Evolutionary conservation across 1,140 invertebrate genomes (phyloP).

Genomic region (Drosophila sechellia): DNA sequence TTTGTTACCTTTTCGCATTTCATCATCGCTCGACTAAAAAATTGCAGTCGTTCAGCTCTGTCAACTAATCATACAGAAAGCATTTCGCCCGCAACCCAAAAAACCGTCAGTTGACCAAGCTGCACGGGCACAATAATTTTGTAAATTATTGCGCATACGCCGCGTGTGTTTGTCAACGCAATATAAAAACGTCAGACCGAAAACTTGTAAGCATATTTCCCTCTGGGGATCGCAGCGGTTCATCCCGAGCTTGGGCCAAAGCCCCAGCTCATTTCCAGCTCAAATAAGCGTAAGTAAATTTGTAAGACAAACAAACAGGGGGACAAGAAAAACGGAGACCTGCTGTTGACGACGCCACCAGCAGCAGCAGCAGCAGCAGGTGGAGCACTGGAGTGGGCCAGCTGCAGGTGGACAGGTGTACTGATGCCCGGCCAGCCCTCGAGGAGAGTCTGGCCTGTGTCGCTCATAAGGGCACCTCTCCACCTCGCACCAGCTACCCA

Average conservation of each 20-base stretch:
- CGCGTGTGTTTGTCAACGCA: conserved; percentile 65
- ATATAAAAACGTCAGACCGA: conserved; percentile 36
- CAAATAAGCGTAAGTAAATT: conserved; percentile 83
- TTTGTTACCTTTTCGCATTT: conserved; percentile 27
- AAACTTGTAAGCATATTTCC: conserved; percentile 47
- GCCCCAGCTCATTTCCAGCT: conserved; percentile 73
- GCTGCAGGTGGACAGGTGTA: conserved; percentile 33
- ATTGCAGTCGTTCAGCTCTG: conserved; percentile 48
- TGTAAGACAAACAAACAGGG: conserved; percentile 77
- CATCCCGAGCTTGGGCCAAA: conserved; percentile 12
- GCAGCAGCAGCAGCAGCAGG: conserved; percentile 8
- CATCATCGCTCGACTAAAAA: conserved; percentile 11
- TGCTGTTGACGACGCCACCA: conserved; percentile 39
- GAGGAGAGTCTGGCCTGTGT: conserved; percentile 31
- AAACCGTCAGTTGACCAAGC: conserved; percentile 4
- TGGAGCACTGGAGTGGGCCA: background rate
- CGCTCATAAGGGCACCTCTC: conserved; percentile 29
- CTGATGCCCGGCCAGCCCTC: conserved; percentile 30
- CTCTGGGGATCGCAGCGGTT: conserved; percentile 2
- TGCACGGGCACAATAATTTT: conserved; percentile 60
- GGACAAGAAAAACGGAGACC: conserved; percentile 49
- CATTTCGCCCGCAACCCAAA: conserved; percentile 24
- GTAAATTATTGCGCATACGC: conserved; percentile 76
- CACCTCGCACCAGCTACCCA: background rate
- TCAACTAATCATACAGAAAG: conserved; percentile 80